These are phyloP conservation scores for Leptinotarsa peninsularis DNA, from an alignment of 2,888 invertebrate genomes.

Conservation along the genomic window DNA sequence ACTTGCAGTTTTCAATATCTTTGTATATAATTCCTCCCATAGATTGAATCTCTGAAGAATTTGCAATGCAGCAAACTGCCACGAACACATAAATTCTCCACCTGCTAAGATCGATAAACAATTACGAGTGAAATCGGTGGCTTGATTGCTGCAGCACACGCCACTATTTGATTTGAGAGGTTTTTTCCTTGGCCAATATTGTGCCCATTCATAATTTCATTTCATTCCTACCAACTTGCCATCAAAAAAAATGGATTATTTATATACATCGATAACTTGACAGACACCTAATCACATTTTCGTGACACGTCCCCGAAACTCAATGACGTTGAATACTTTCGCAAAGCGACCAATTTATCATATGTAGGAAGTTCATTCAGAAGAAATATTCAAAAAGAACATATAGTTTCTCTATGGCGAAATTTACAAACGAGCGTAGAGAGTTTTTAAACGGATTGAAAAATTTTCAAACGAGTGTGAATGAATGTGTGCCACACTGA, in stretches of 20 bases:
- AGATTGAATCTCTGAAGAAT: background rate
- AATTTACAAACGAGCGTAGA: no score
- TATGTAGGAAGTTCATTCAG: no score
- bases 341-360: no score
- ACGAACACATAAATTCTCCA: background rate
- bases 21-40: background rate
- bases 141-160: conserved; percentile 28
- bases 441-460: no score
- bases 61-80: background rate
- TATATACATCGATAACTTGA: background rate
- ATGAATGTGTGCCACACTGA: no score
- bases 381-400: no score
- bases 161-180: conserved; percentile 32
- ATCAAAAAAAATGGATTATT: background rate
- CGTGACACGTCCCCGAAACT: no score
- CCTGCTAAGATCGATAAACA: conserved; percentile 1
- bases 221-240: conserved; percentile 5
- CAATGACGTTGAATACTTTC: no score
- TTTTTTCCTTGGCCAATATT: conserved; percentile 19
- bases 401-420: no score
- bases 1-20: background rate
- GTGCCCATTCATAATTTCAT: background rate
- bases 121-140: conserved; percentile 7
- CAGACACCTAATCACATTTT: no score
- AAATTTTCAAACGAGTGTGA: no score